phyloP scores from a whole-genome alignment of 1,140 invertebrate species.

The Drosophila sproati region DNA sequence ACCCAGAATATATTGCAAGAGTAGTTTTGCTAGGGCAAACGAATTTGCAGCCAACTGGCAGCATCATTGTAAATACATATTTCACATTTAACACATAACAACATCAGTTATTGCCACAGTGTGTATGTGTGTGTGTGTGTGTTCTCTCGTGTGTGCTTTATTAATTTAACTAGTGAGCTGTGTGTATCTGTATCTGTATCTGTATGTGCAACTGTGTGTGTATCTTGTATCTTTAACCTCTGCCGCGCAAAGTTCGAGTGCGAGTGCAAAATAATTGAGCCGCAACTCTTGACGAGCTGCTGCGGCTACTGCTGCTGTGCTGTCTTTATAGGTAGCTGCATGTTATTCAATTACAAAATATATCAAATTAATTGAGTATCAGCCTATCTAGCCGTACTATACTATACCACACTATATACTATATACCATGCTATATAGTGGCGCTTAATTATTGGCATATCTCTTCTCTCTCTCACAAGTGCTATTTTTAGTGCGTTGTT shows the following conservation, averaged over 20 bases:
- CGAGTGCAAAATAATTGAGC: constrained; percentile 79
- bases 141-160: constrained; percentile 21
- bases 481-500: constrained; percentile 9
- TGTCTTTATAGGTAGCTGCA: constrained; percentile 20
- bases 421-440: no score
- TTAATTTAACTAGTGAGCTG: constrained; percentile 19
- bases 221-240: constrained; percentile 66
- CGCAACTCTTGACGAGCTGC: constrained; percentile 28
- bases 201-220: constrained; percentile 35
- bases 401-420: background rate
- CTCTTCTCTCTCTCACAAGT: background rate
- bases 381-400: constrained; percentile 14
- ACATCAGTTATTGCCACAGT: constrained; percentile 1
- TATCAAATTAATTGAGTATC: constrained; percentile 72
- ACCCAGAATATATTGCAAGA: constrained; percentile 76
- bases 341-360: constrained; percentile 72
- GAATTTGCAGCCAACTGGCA: constrained; percentile 21
- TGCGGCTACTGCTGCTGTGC: background rate
- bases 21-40: constrained; percentile 63
- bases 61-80: constrained; percentile 38
- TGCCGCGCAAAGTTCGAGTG: constrained; percentile 72
- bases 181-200: constrained; percentile 22
- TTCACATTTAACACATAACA: constrained; percentile 22
- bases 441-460: background rate
- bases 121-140: background rate